phyloP scores from a whole-genome alignment of 2,888 invertebrate species.

The Acrocyrtus sp. region DNA sequence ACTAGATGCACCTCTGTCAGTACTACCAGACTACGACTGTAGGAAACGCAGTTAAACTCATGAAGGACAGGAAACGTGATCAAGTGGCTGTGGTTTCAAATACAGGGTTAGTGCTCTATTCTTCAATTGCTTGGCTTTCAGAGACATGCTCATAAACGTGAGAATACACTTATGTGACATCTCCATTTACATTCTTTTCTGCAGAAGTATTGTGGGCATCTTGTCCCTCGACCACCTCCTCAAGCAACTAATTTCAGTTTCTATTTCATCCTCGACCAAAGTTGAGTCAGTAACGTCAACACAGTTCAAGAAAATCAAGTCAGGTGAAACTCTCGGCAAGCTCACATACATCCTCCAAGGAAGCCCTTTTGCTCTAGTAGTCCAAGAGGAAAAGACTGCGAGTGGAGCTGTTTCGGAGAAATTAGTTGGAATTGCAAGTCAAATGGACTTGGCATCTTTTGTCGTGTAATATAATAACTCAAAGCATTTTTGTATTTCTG shows the following conservation, averaged over 20 bases:
- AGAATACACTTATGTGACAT: no score
- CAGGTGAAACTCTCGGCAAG: conserved; percentile 75
- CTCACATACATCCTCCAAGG: conserved; percentile 83
- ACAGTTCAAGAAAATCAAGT: conserved; percentile 78
- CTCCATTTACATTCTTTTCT: conserved; percentile 23
- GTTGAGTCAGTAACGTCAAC: conserved; percentile 77
- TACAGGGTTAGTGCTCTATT: conserved; percentile 68
- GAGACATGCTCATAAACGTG: no score
- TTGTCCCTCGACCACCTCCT: conserved; percentile 77
- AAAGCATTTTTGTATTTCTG: no score
- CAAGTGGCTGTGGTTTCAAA: conserved; percentile 76
- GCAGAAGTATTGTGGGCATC: conserved; percentile 74
- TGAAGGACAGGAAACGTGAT: conserved; percentile 72
- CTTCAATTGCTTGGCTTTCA: no score
- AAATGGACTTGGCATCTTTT: conserved; percentile 45
- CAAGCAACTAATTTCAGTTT: conserved; percentile 74
- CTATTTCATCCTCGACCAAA: conserved; percentile 71
- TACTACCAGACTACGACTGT: conserved; percentile 73
- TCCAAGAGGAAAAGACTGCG: conserved; percentile 37
- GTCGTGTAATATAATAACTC: no score
- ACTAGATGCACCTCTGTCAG: conserved; percentile 70
- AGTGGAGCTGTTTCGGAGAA: conserved; percentile 22
- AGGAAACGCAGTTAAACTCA: conserved; percentile 75
- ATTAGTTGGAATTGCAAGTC: conserved; percentile 40
- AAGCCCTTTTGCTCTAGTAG: conserved; percentile 80